Base-by-base conservation (phyloP, 2,888 invertebrate species). In the Diogma glabrata region DNA sequence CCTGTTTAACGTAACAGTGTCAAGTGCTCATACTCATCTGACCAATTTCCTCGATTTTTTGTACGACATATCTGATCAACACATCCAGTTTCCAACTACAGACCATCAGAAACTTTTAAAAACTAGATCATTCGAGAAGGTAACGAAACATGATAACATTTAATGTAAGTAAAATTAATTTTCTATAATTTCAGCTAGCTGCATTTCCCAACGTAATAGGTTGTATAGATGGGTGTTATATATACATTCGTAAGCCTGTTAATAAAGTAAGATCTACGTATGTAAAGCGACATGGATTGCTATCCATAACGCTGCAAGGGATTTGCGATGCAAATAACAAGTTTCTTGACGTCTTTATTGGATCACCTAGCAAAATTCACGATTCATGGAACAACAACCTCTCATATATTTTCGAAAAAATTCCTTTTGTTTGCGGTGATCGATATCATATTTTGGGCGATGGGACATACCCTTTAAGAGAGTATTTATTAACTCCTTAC, bases 221-320 rank as follows among this genome's bases (percentile, higher is more conserved):
- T 4, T 33, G 33, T 14, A 33, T 33, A 33, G 33, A 33, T 33
- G 5, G 33, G 3, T 53, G 49, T 20, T 55, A 53, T 23, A 53
- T 57, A 5, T 43, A 28, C 3, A 60, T 62, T 9, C 55, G 58
- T 48, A 61, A 60, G 40, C 61, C 62, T 26, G 60, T 54, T 8
- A 54, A 60, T 36, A 64, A 64, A 61, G 57, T 62, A 8, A 60
- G 60, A 54, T 61, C 57, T 2, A 64, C 61, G 28, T 9, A 28
- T 28, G 28, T 28, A 10, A 28, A 28, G 7, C 10, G 28, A 10
- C 28, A 28, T 28, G 28, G 28, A 9, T 28, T 28, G 10, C 7
- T 28, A 28, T 28, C n/a, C n/a, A n/a, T n/a, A n/a, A n/a, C n/a
- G n/a, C n/a, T n/a, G n/a, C n/a, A n/a, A n/a, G n/a, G n/a, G 10